A percentile compares a stretch with the other conserved stretches of the same genome.
Evolutionary conservation across 2,797 vertebrate species (phyloP).

Genomic region (Muraenolepis orangiensis): DNA sequence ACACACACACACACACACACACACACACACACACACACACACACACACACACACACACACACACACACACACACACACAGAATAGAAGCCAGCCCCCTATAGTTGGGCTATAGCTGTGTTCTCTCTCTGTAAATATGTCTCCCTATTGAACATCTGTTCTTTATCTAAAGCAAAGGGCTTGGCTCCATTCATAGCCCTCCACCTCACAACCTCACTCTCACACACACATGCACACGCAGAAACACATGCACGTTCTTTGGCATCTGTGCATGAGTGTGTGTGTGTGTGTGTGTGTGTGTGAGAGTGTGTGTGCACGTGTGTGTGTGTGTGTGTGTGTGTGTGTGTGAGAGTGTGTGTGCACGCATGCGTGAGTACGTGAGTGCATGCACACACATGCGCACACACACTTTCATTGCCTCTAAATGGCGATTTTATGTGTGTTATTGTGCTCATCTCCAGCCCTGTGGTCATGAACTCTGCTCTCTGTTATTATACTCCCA

Average conservation of each 20-base stretch:
- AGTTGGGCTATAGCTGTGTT: conserved; percentile 5
- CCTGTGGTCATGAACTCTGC: conserved; percentile 51
- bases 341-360: too few species aligned
- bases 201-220: not conserved
- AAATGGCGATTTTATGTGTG: conserved; percentile 58
- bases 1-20: conserved; percentile 1
- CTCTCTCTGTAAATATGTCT: conserved; percentile 25
- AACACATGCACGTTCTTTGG: too few species aligned
- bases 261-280: too few species aligned
- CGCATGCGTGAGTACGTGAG: too few species aligned
- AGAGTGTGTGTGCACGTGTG: too few species aligned
- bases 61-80: not conserved
- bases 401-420: conserved; percentile 28
- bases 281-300: too few species aligned
- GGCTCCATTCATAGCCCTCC: conserved; percentile 42
- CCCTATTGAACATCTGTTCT: conserved; percentile 60
- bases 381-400: too few species aligned
- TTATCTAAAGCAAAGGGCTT: conserved; percentile 40
- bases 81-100: conserved; percentile 22
- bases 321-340: too few species aligned
- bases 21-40: conserved; percentile 3
- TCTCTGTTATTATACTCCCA: conserved; percentile 50
- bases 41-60: not conserved
- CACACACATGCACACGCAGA: not conserved
- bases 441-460: conserved; percentile 38